phyloP scores from a whole-genome alignment of 2,888 invertebrate species.

The Sphinx pinastri region DNA sequence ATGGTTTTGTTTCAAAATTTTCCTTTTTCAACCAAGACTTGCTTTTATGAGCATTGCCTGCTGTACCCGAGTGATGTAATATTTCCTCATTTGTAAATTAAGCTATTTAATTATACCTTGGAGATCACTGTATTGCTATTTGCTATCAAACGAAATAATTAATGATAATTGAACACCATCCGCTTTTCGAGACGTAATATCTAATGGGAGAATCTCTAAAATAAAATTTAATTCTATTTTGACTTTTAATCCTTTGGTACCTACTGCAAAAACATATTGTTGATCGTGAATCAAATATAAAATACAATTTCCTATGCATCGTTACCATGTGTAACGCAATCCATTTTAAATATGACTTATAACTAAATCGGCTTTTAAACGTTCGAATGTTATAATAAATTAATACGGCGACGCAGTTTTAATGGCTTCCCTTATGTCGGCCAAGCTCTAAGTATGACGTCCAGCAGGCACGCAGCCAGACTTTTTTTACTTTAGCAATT shows the following conservation, averaged over 20 bases:
- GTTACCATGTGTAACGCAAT: conserved; percentile 11
- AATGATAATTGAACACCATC: no score
- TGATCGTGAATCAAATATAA: not conserved
- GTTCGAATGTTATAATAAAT: conserved; percentile 42
- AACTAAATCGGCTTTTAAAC: conserved; percentile 52
- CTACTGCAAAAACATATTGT: not conserved
- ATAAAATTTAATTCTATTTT: no score
- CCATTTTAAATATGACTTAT: conserved; percentile 27
- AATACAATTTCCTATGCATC: conserved; percentile 3
- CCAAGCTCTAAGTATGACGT: conserved; percentile 28
- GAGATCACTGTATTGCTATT: no score
- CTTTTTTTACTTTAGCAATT: conserved; percentile 24
- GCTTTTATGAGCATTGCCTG: not conserved
- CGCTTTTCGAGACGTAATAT: no score
- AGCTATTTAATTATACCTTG: no score
- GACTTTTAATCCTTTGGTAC: no score
- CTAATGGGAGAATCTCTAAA: not conserved
- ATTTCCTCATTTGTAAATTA: no score
- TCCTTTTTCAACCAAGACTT: not conserved
- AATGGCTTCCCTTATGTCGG: conserved; percentile 67
- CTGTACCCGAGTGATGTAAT: no score
- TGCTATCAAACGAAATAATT: no score
- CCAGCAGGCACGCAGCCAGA: conserved; percentile 28
- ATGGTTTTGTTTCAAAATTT: not conserved
- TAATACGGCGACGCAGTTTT: conserved; percentile 54